Base-by-base conservation (phyloP, 2,113 vertebrate genomes). In the Hemichromis elongatus region DNA sequence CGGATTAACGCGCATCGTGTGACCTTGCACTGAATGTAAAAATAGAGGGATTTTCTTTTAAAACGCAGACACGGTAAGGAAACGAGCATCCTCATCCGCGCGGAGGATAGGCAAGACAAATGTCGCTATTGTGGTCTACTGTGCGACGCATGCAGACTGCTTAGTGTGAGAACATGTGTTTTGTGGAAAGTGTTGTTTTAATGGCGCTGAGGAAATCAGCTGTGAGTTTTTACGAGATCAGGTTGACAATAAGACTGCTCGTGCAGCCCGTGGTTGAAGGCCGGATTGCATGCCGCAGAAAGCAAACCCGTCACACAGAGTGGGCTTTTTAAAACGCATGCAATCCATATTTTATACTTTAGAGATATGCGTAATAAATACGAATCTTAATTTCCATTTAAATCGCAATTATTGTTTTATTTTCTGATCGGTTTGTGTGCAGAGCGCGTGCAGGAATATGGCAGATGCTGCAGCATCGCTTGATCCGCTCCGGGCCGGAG, bases 21-120 rank as follows among this genome's bases (percentile, higher is more conserved):
- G 95, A 95, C 94, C 94, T 93, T 93, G 92, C 79, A 77, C 45
- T 94, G 95, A 95, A 94, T 92, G 94, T 94, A 91, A 94, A 80
- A 85, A 77, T 57, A 90, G 82, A 85, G 70, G 83, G 85, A 90
- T 90, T 89, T 91, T 88, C 59, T 63, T 83, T 87, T 77, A 86
- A 52, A 90, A 89, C 86, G 68, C 79, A 84, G 86, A 84, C 75
- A 95, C 93, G 93, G 95, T 95, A 95, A 96, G 96, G 63, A 88
- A 77, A 87, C 13, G 35, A 84, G 88, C 90, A 90, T 93, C 91
- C 82, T 86, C 66, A 63, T 54, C 24, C 40, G 33, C 28, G 79
- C 80, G 19, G 45, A 50, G 40, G 3, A 75, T 57, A 77, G 75
- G 52, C 54, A 57, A 82, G 47, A 88, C 26, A 19, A 13, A 12